Evolutionary conservation across 2,888 invertebrate species (phyloP), one percentile per base, ranked within the genome.

Genomic region (Timandra comae): DNA sequence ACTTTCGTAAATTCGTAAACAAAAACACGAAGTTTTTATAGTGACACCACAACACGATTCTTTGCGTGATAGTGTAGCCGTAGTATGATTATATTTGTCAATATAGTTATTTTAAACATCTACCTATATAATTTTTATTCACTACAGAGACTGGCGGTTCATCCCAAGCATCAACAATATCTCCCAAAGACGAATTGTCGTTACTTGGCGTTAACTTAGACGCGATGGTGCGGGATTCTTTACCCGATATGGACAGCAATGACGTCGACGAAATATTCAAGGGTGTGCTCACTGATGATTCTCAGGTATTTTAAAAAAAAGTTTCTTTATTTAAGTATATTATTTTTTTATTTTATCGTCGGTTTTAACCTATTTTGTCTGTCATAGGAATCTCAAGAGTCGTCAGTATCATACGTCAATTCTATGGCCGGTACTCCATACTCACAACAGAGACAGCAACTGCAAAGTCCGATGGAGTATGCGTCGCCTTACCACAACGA

Each of bases 261-360:
- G 96, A 96, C 54, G 95, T 96, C 1, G 96, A 96, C 62, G 96
- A 96, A 71, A 93, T 96, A 60, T 95, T 97, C 75, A 95, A 96
- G 79, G 95, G 93, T 26, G 95, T 96, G 38, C 88, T 94, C 35
- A 94, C 93, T n/a, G 93, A 93, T 60, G 93, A 94, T 65, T 91
- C 91, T 6, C 87, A 87, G 80, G 86, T 84, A 46, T n/a, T n/a
- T n/a, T n/a, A n/a, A n/a, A n/a, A n/a, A n/a, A n/a, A n/a, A n/a
- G 7, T 19, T 5, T 19, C 7, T 24, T 29, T 12, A 11, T 23
- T 8, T 10, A 19, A 19, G 12, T 4, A 8, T 36, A 21, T 33
- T 5, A 1, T 11, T 13, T 27, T 19, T 36, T 29, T 25, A 3
- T 7, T 10, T 10, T 29, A 7, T 32, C 10, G 7, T 27, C n/a